Percentiles rank a stretch among this genome's conserved stretches.
phyloP scores from a whole-genome alignment of 2,797 vertebrate genomes.

The Macroramphosus scolopax region DNA sequence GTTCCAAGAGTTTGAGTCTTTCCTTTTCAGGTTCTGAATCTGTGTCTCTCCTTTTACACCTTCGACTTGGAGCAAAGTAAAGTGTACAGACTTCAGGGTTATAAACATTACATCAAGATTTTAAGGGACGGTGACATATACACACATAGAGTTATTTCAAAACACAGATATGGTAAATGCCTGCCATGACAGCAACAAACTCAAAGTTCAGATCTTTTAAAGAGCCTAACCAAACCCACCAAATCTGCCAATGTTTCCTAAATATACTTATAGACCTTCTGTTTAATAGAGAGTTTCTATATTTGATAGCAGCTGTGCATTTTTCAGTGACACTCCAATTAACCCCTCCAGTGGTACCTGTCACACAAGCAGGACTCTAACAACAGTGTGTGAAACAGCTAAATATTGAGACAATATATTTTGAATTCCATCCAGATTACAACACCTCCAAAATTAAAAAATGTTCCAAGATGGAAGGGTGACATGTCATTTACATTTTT shows the following conservation, averaged over 20 bases:
- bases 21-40: too few relatives aligned
- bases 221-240: too few relatives aligned
- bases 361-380: neutral
- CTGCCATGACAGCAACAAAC: too few relatives aligned
- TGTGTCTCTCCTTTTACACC: too few relatives aligned
- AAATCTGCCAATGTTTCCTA: neutral
- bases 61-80: too few relatives aligned
- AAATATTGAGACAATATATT: neutral
- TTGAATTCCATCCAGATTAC: neutral
- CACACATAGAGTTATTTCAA: constrained; percentile 5
- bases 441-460: neutral
- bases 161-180: too few relatives aligned
- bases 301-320: neutral
- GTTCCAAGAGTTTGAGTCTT: too few relatives aligned
- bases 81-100: constrained; percentile 14
- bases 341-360: too few relatives aligned
- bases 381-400: neutral
- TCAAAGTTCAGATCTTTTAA: too few relatives aligned
- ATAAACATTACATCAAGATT: constrained; percentile 26
- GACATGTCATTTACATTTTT: too few relatives aligned
- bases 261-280: neutral
- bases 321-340: constrained; percentile 5
- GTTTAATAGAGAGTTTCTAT: neutral
- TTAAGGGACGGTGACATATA: constrained; percentile 5
- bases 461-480: neutral